A percentile compares a stretch with the other conserved stretches of the same genome.
phyloP scores from a whole-genome alignment of 1,140 invertebrate species.

The Hylaeus volcanicus region DNA sequence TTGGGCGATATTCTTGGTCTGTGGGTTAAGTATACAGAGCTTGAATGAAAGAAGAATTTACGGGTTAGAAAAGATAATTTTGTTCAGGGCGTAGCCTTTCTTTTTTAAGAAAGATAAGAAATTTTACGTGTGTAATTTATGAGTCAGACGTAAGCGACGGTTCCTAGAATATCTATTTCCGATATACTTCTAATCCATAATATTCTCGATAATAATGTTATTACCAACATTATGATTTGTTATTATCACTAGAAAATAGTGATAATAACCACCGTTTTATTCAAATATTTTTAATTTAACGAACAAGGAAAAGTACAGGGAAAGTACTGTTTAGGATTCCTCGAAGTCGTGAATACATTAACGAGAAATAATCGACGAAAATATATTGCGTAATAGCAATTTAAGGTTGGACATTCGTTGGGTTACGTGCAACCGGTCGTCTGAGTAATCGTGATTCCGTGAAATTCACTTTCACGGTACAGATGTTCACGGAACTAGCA shows the following conservation, averaged over 20 bases:
- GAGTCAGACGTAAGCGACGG: not conserved
- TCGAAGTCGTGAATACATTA: not conserved
- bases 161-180: not conserved
- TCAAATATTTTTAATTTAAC: not conserved
- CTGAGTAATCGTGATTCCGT: conserved; percentile 8
- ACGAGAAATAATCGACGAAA: not conserved
- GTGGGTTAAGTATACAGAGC: no score
- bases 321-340: not conserved
- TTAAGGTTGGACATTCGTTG: not conserved
- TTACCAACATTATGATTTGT: no score
- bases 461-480: conserved; percentile 38
- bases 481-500: not conserved
- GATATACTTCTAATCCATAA: not conserved
- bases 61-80: no score
- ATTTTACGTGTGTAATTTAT: not conserved
- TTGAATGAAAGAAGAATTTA: no score
- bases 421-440: not conserved
- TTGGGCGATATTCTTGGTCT: no score
- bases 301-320: not conserved
- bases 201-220: no score
- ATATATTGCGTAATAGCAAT: no score
- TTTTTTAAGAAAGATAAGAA: not conserved
- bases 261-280: no score
- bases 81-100: no score
- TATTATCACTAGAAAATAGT: no score